Evolutionary conservation across 2,888 invertebrate species (phyloP), one percentile per base, ranked within the genome.

Genomic region (Eristalis pertinax): DNA sequence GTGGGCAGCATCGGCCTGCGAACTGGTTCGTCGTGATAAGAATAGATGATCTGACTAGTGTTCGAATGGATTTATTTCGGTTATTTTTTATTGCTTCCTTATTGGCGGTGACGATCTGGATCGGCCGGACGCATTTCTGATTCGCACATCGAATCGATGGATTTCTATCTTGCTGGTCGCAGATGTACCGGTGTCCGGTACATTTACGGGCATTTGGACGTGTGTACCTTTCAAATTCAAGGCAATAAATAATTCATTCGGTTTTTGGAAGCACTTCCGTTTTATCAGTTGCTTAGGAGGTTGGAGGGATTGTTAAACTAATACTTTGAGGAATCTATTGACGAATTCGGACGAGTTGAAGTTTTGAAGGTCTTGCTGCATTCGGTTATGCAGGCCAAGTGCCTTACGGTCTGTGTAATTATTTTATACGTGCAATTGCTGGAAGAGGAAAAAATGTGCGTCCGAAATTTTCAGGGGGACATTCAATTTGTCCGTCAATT

Each of bases 21-120:
- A 19, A 50, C 50, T 50, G 19, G 19, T 19, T 8, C 50, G 0
- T n/a, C 11, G 24, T 62, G 63, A 63, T 50, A 63, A 63, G 32
- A 63, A 63, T 32, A 10, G 63, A 63, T 73, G 38, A 22, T 58
- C 19, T 58, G 19, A 5, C 15, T 22, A 15, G 8, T 24, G 11
- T 5, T 43, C 10, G 29, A 13, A 11, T n/a, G 4, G 43, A 41
- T 72, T 60, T 62, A 43, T 41, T 43, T 15, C 43, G 15, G 38
- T 1, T 7, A 10, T 32, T 60, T 29, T 35, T 41, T 15, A n/a
- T 63, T 63, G 73, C 38, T 63, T 73, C 73, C 63, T 63, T 73
- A 63, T 63, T 63, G 50, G 7, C 4, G 11, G 10, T 32, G 60
- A 10, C n/a, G 4, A 32, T 32, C 11, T 26, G 19, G 26, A 26